Percentiles rank a stretch among this genome's conserved stretches.
Conservation (phyloP, 2,113 vertebrate genomes). For the Martes martes region DNA sequence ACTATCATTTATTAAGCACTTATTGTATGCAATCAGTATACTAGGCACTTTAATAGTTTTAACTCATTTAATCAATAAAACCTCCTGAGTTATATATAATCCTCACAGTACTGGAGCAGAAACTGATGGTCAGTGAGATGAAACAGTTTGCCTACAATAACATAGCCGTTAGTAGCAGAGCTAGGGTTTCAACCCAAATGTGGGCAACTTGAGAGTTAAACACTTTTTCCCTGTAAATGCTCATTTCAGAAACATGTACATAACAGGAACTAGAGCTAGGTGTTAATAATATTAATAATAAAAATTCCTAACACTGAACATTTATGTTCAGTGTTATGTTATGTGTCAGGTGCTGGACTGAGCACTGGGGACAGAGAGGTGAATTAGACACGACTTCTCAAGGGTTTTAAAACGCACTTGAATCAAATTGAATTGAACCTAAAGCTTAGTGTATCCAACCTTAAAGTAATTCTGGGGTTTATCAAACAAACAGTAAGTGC, state of each 20-base stretch:
- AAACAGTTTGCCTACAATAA: neutral
- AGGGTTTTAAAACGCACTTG: neutral
- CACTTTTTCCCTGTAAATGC: neutral
- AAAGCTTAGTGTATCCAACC: neutral
- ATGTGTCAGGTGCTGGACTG: neutral
- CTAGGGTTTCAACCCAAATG: neutral
- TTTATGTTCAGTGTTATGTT: neutral
- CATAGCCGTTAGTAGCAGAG: neutral
- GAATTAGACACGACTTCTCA: neutral
- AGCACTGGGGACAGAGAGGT: neutral
- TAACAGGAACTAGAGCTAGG: neutral
- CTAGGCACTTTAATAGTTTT: neutral
- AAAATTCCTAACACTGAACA: neutral
- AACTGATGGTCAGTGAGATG: neutral
- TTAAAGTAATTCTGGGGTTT: slow-evolving; percentile 24
- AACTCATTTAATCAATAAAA: neutral
- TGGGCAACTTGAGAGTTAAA: neutral
- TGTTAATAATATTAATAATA: neutral
- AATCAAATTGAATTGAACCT: neutral
- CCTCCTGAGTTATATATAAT: neutral
- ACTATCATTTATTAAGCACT: neutral
- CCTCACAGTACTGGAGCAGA: neutral
- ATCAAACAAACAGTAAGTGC: slow-evolving; percentile 32
- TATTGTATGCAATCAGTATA: neutral
- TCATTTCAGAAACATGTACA: neutral